A percentile compares a stretch with the other conserved stretches of the same genome.
Evolutionary conservation across 2,888 invertebrate genomes (phyloP).

Genomic region (Drosophila nr. perissopoda): DNA sequence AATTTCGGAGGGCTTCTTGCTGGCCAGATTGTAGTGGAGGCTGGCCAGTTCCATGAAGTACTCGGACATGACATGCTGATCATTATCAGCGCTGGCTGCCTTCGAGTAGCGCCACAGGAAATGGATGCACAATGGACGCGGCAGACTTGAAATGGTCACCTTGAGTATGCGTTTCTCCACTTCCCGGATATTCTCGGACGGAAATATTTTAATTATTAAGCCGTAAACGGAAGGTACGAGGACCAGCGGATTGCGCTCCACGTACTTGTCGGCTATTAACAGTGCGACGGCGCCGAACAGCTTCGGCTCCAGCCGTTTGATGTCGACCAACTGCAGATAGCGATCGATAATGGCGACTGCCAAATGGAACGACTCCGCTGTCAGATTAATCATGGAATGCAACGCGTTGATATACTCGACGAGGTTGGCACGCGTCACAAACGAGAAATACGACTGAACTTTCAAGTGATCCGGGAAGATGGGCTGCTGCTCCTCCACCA

Average conservation of each 20-base stretch:
- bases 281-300: constrained; percentile 93
- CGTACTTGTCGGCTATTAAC: constrained; percentile 96
- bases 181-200: accelerated
- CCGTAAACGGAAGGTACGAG: accelerated
- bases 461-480: constrained; percentile 89
- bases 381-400: constrained; percentile 91
- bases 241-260: constrained; percentile 94
- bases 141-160: constrained; percentile 90
- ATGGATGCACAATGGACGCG: constrained; percentile 94
- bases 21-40: constrained; percentile 92
- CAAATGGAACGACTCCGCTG: constrained; percentile 95
- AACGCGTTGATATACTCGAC: constrained; percentile 98
- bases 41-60: constrained; percentile 95
- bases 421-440: constrained; percentile 95
- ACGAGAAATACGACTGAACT: constrained; percentile 88
- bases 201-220: accelerated
- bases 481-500: constrained; percentile 89
- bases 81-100: constrained; percentile 87
- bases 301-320: too few species aligned
- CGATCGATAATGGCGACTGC: constrained; percentile 95
- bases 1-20: constrained; percentile 91
- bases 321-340: constrained; percentile 89
- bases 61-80: constrained; percentile 92
- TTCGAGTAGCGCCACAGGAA: constrained; percentile 93
- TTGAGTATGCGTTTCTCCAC: constrained; percentile 90